Base-by-base conservation (phyloP, 37 sponge, comb jelly and placozoan genomes). In the Geodia barretti region DNA sequence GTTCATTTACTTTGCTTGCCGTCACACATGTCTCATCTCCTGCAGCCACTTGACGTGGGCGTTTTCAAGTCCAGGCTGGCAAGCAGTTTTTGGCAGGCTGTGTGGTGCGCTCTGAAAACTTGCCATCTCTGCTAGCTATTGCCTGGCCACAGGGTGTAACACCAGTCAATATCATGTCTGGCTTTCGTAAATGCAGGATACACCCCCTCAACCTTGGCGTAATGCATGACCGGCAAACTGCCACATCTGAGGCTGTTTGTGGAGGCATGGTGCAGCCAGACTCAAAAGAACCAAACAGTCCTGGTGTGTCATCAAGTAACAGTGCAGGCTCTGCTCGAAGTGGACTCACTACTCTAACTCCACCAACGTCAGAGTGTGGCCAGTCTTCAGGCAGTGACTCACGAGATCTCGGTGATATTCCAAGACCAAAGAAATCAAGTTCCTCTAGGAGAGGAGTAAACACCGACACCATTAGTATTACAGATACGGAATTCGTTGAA, bases 31-130 rank as follows among this genome's bases (percentile, higher is more conserved):
- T 82, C 73, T 0, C 88, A 88, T 29, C 77, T 88, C 39, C 78
- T 88, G 0, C 88, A 88, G 25, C 88, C 78, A 9, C 62, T 87
- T 21, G 83, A 88, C 40, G 73, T 88, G 3, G 72, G 82, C 4
- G 76, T 87, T 0, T 87, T 81, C 70, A 81, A 87, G 59, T 69
- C 79, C 3, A 79, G 43, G 84, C 74, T 0, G 83, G 84, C 75
- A 74, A 37, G 7, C 42, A 63, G 32, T 83, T 77, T 58, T 14
- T 89, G 0, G 47, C 75, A n/a, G 89, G 89, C 2, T 24, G 73
- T 25, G 78, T 79, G 4, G 74, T 89, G 37, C 77, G 70, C n/a
- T 0, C 70, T n/a, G 75, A 83, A 34, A 63, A 58, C 7, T 37
- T 88, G 21, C 83, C 72, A n/a, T 60, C 82, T 14, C 73, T 87